These are phyloP conservation scores for Cynoglossus semilaevis DNA, from an alignment of 2,113 vertebrate species.

Conservation along the genomic window DNA sequence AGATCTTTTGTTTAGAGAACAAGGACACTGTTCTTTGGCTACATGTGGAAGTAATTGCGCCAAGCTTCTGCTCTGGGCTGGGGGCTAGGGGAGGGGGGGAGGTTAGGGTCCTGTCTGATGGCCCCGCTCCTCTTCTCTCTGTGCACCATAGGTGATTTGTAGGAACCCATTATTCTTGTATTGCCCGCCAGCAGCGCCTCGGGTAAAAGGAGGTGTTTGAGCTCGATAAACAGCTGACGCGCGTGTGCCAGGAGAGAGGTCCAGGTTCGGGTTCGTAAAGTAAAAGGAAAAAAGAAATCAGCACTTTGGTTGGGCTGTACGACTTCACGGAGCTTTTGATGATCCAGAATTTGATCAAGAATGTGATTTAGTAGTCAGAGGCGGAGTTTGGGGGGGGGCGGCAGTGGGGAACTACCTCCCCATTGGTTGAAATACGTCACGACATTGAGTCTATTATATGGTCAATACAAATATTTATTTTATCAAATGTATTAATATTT, in stretches of 20 bases:
- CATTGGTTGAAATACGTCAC: no score
- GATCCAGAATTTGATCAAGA: no score
- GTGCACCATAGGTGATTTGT: slow-evolving; percentile 46
- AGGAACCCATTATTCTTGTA: slow-evolving; percentile 44
- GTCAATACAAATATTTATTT: no score
- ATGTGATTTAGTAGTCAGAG: no score
- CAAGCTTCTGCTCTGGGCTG: slow-evolving; percentile 64
- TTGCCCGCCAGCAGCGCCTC: slow-evolving; percentile 14
- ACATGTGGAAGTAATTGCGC: slow-evolving; percentile 97
- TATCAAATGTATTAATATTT: no score
- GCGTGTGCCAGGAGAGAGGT: slow-evolving; percentile 14
- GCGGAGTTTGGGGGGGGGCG: no score
- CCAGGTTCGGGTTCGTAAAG: no score
- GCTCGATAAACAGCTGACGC: slow-evolving; percentile 47
- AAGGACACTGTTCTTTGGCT: slow-evolving; percentile 83
- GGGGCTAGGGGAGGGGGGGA: background rate
- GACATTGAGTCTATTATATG: no score
- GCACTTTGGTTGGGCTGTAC: no score
- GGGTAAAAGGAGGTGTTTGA: slow-evolving; percentile 3
- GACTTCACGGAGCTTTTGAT: no score
- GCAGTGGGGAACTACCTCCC: no score
- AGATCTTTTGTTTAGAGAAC: slow-evolving; percentile 81
- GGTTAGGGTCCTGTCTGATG: slow-evolving; percentile 32
- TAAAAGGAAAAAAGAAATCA: no score
- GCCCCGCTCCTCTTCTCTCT: slow-evolving; percentile 29